Conservation (phyloP, 2,888 invertebrate species). For the Carpatolechia fugitivella region DNA sequence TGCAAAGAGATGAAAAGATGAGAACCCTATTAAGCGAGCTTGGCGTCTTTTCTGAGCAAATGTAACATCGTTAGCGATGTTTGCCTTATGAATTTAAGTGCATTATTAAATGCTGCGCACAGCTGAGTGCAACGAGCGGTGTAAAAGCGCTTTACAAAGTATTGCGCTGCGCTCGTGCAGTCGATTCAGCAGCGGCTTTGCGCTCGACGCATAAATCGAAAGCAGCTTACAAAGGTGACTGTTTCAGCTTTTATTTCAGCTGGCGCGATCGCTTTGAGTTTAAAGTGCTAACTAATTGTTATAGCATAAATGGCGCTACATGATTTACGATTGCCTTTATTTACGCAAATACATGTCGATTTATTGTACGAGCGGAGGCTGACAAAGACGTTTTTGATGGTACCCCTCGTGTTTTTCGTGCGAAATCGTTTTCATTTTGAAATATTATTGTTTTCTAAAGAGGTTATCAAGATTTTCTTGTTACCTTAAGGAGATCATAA, state of each 20-base stretch:
- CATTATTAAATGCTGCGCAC: constrained; percentile 8
- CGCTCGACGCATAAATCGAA: constrained; percentile 49
- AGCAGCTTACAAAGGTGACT: constrained; percentile 52
- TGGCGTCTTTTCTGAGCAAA: constrained; percentile 1
- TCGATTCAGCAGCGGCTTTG: constrained; percentile 41
- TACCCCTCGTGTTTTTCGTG: background rate
- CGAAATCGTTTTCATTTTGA: background rate
- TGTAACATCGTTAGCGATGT: constrained; percentile 10
- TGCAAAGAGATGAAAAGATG: background rate
- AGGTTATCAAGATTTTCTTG: background rate
- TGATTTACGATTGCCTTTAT: constrained; percentile 20
- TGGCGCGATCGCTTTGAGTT: constrained; percentile 26
- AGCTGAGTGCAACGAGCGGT: constrained; percentile 20
- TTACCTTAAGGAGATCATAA: constrained; percentile 10
- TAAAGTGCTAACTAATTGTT: constrained; percentile 29
- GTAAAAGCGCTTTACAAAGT: constrained; percentile 39
- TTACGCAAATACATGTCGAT: constrained; percentile 16
- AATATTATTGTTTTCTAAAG: too few relatives aligned
- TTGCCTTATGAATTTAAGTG: constrained; percentile 1
- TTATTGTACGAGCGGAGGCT: too few relatives aligned
- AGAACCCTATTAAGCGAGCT: background rate
- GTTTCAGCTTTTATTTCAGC: constrained; percentile 47
- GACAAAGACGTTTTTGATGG: too few relatives aligned
- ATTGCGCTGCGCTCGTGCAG: constrained; percentile 30
- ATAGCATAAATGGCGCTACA: constrained; percentile 23